Percentiles rank a stretch among this genome's conserved stretches.
These are phyloP conservation scores for Microtus montanus DNA, from an alignment of 2,113 vertebrate species.

Conservation along the genomic window DNA sequence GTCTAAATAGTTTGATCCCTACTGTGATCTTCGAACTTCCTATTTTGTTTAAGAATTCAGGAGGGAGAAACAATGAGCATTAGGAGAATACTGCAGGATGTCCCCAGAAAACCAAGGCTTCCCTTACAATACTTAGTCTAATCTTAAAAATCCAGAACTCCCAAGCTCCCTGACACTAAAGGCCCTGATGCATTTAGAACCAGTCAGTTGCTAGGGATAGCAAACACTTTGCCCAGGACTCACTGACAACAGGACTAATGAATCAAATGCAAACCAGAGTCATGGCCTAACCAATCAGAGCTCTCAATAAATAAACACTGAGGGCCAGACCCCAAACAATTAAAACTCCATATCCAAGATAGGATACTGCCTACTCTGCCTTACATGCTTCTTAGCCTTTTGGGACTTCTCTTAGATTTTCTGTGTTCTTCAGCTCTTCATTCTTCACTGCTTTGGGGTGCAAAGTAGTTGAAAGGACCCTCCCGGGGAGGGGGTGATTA, in stretches of 20 bases:
- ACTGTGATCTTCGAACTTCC: background rate
- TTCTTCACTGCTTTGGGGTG: constrained; percentile 25
- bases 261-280: background rate
- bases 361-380: background rate
- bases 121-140: background rate
- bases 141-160: constrained; percentile 7
- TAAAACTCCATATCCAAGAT: background rate
- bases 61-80: background rate
- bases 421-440: background rate
- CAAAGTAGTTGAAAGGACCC: background rate
- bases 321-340: background rate
- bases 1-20: background rate
- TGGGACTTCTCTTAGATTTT: background rate
- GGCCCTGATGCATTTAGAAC: no score
- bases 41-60: constrained; percentile 27
- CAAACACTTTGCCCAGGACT: background rate
- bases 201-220: background rate
- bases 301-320: background rate
- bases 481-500: background rate
- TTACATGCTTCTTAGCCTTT: background rate
- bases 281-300: background rate
- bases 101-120: background rate
- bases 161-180: background rate
- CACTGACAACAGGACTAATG: background rate
- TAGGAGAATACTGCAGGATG: background rate